phyloP scores from a whole-genome alignment of 2,113 vertebrate genomes.

The Ictalurus furcatus region DNA sequence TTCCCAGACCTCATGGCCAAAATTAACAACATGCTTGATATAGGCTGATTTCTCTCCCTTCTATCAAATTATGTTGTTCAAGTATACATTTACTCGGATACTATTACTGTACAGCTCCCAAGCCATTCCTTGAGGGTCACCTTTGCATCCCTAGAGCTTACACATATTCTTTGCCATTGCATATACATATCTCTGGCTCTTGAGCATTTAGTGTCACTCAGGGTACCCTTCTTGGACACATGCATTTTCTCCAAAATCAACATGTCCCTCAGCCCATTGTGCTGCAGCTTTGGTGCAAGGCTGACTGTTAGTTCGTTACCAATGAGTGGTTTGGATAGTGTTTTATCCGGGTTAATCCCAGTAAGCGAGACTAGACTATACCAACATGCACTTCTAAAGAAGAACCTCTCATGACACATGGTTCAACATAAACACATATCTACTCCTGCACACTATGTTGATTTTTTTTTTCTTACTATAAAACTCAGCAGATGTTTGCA shows the following conservation, averaged over 20 bases:
- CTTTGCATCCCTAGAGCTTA: constrained; percentile 1
- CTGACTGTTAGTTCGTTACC: constrained; percentile 68
- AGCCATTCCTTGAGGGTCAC: not conserved
- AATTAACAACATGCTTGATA: constrained; percentile 66
- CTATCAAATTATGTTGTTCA: constrained; percentile 66
- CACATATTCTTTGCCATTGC: not conserved
- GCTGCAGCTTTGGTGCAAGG: constrained; percentile 60
- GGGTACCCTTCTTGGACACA: constrained; percentile 61
- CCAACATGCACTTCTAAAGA: constrained; percentile 46
- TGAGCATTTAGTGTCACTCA: constrained; percentile 39
- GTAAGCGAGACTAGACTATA: constrained; percentile 57
- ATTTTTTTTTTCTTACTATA: constrained; percentile 63
- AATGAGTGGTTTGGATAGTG: constrained; percentile 64
- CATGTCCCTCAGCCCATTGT: constrained; percentile 66
- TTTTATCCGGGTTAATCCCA: constrained; percentile 70
- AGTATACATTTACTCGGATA: constrained; percentile 35
- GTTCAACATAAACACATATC: constrained; percentile 25
- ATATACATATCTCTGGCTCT: not conserved
- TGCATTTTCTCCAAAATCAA: constrained; percentile 66
- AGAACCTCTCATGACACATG: constrained; percentile 38
- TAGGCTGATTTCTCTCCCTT: constrained; percentile 50
- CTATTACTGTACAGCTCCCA: not conserved
- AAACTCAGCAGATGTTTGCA: constrained; percentile 69
- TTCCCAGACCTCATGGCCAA: constrained; percentile 54
- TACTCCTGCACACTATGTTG: not conserved